Evolutionary conservation across 1,140 invertebrate species (phyloP), one percentile per base, ranked within the genome.

Genomic region (Dreissena polymorpha): DNA sequence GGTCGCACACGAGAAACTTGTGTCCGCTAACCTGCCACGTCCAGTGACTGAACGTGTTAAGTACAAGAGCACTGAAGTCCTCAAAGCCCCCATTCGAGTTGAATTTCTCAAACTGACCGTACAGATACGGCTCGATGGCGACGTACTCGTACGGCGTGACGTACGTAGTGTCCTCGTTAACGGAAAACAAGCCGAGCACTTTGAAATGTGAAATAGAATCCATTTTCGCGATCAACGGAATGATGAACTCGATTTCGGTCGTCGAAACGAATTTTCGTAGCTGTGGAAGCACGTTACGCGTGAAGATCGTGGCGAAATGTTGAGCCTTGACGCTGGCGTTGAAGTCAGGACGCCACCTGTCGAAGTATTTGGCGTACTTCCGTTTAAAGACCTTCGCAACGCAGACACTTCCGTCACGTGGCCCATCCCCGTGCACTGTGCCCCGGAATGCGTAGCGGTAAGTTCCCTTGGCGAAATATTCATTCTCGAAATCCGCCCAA

Each of bases 311-410:
- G 7, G 81, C 72, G 74, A 75, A 74, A 74, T 69, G 65, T 18
- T 76, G 70, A 0, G 81, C 39, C 51, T 83, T 83, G 6, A 70
- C 18, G 63, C 81, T 83, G 16, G 81, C 81, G 23, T 57, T 72
- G 7, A 83, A 63, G 65, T 83, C 81, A 18, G 81, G 81, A 21
- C 51, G 7, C 79, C 79, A 81, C 25, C 64, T 63, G 23, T 81
- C 79, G 21, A 83, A 83, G 29, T 75, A 70, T 70, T 76, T 83
- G 16, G 74, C 70, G 23, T 60, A 75, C 60, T 78, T 53, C 23
- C 67, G 70, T 64, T 85, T 85, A 64, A 85, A 85, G 25, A 73
- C 75, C 68, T 85, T 85, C 7, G 75, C 80, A 29, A 80, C 75
- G 39, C 83, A 85, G 0, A 80, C 18, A 64, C 67, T 55, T 10